Evolutionary conservation across 2,888 invertebrate genomes (phyloP), one percentile per base, ranked within the genome.

Genomic region (Zygogramma bicolorata): DNA sequence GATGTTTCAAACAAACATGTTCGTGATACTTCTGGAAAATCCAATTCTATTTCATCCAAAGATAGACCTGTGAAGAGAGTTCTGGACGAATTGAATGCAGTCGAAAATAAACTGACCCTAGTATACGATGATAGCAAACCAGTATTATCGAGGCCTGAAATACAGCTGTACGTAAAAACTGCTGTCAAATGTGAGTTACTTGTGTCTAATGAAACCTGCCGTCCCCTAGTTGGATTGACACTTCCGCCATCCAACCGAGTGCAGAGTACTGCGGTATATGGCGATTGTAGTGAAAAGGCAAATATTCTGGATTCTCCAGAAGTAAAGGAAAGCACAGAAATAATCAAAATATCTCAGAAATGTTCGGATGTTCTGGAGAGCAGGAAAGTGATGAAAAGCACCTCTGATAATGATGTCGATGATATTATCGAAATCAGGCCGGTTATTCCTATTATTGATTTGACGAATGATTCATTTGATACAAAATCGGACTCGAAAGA

Each of bases 401-500:
- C 49, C 4, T 53, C 53, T 57, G 25, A 18, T 6, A 22, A 40
- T 63, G 15, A 25, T 57, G 2, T 58, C 6, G 38, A 60, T 34
- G 68, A 65, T 40, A 61, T 70, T 8, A 61, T 68, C 4, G 65
- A 68, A 60, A 38, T 65, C 7, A 68, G 34, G 46, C 53, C 38
- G 3, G 49, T 4, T 7, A 71, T 66, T 31, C 66, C 67, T 1
- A 10, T 72, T 31, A 69, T 73, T 10, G 73, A 73, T 62, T 58
- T 73, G 29, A 73, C 73, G 1, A 38, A 67, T 2, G 73, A 70
- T 18, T 34, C 10, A 25, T 0, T 10, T 25, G 53, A 27, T 18
- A 7, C 46, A 46, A 40, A 69, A 18, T 20, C 20, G 1, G 66
- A 65, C 13, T 27, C 27, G 0, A 31, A 46, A 13, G 59, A 49